Percentiles rank a stretch among this genome's conserved stretches.
These are phyloP conservation scores for Pectinophora gossypiella DNA, from an alignment of 1,140 invertebrate species.

Conservation along the genomic window DNA sequence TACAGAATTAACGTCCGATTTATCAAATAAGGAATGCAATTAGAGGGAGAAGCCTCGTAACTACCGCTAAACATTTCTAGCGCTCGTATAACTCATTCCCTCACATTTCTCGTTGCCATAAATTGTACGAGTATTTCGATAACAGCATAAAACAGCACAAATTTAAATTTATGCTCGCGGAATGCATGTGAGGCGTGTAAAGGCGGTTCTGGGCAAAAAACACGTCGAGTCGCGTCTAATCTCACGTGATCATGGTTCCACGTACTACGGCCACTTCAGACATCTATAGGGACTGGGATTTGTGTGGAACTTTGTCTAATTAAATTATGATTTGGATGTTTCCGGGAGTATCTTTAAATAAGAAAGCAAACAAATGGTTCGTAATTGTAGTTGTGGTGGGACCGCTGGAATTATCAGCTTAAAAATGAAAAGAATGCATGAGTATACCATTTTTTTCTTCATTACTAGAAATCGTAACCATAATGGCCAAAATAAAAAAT, in stretches of 20 bases:
- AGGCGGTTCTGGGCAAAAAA: conserved; percentile 44
- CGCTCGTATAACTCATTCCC: conserved; percentile 38
- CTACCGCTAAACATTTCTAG: conserved; percentile 6
- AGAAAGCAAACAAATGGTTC: no score
- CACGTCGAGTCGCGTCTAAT: conserved; percentile 35
- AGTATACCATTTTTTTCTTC: no score
- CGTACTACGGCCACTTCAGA: conserved; percentile 15
- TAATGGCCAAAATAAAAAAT: no score
- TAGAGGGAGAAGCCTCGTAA: neutral
- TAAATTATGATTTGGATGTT: no score
- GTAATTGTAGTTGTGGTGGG: no score
- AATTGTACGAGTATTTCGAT: conserved; percentile 63
- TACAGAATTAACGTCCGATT: neutral
- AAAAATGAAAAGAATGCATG: no score
- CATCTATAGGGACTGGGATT: conserved; percentile 17
- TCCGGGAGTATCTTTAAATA: no score
- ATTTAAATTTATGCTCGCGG: conserved; percentile 59
- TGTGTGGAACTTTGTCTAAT: no score
- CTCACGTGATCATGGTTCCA: conserved; percentile 49
- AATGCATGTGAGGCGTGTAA: conserved; percentile 55
- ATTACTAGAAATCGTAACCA: no score
- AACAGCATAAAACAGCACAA: conserved; percentile 52
- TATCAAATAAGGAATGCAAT: conserved; percentile 2
- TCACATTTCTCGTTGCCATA: conserved; percentile 45
- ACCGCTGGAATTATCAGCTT: no score